Conservation (phyloP, 2,113 vertebrate species). For the Phylloscopus trochiloides region DNA sequence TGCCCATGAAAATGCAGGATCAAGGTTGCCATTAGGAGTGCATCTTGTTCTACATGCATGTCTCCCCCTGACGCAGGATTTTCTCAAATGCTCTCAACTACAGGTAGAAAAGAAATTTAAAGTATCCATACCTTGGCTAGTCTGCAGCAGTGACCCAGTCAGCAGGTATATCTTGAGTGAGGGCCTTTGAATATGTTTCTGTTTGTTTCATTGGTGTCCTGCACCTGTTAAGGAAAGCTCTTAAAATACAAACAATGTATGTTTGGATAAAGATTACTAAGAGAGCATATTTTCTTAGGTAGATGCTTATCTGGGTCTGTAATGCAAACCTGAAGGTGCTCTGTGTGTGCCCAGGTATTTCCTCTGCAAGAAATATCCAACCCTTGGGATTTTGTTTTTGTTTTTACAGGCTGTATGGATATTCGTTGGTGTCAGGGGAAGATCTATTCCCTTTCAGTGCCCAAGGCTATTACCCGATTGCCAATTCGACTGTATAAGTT, state of each 20-base stretch:
- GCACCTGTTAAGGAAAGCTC: not conserved
- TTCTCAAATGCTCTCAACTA: not conserved
- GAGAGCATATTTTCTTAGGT: not conserved
- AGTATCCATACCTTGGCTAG: not conserved
- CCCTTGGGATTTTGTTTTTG: not conserved
- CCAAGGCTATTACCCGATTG: constrained; percentile 70
- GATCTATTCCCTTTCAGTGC: constrained; percentile 69
- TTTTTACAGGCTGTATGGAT: constrained; percentile 70
- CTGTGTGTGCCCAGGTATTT: not conserved
- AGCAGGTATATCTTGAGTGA: not conserved
- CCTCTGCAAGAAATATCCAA: not conserved
- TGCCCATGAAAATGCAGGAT: not conserved
- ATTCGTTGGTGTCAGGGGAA: constrained; percentile 58
- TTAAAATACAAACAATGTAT: not conserved
- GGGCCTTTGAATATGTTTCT: not conserved
- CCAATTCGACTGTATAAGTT: constrained; percentile 77
- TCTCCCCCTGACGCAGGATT: not conserved
- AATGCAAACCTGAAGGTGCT: not conserved
- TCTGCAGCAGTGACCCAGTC: not conserved
- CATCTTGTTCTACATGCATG: not conserved
- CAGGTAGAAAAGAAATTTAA: not conserved
- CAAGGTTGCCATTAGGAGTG: not conserved
- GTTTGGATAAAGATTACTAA: not conserved
- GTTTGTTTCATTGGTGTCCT: not conserved
- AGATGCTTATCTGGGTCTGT: not conserved